These are phyloP conservation scores for Lithobates sylvaticus DNA, from an alignment of 2,797 vertebrate genomes.

Conservation along the genomic window DNA sequence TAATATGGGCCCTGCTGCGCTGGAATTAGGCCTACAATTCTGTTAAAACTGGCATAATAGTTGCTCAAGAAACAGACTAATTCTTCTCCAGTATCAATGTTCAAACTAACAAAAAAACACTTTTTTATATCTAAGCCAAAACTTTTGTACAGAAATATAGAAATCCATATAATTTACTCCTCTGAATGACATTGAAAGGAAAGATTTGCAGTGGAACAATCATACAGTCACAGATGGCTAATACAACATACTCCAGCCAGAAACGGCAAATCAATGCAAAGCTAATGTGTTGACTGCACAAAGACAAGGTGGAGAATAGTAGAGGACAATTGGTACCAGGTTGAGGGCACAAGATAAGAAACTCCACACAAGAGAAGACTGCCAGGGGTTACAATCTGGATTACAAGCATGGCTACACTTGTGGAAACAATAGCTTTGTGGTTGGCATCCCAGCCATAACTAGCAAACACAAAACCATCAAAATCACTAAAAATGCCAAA, in stretches of 20 bases:
- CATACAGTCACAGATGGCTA: conserved; percentile 24
- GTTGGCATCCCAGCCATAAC: conserved; percentile 8
- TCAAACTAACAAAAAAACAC: too few species aligned
- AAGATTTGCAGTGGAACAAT: not conserved
- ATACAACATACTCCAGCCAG: conserved; percentile 26
- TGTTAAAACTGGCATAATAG: not conserved
- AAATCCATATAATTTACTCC: not conserved
- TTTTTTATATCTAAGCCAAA: not conserved
- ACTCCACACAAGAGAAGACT: not conserved
- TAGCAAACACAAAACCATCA: conserved; percentile 3
- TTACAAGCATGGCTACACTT: conserved; percentile 44
- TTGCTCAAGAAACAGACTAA: not conserved
- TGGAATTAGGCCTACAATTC: not conserved
- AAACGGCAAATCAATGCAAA: not conserved
- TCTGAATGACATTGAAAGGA: not conserved
- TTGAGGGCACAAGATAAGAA: conserved; percentile 55
- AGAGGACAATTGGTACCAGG: conserved; percentile 22
- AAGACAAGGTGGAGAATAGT: conserved; percentile 21
- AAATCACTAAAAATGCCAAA: not conserved
- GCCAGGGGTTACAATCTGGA: conserved; percentile 20
- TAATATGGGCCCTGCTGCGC: too few species aligned
- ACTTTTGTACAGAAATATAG: not conserved
- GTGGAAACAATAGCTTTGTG: conserved; percentile 14
- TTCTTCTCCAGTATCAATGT: not conserved
- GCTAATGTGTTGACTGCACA: conserved; percentile 7